A percentile compares a stretch with the other conserved stretches of the same genome.
Evolutionary conservation across 2,888 invertebrate species (phyloP).

Genomic region (Dendrolimus pini): DNA sequence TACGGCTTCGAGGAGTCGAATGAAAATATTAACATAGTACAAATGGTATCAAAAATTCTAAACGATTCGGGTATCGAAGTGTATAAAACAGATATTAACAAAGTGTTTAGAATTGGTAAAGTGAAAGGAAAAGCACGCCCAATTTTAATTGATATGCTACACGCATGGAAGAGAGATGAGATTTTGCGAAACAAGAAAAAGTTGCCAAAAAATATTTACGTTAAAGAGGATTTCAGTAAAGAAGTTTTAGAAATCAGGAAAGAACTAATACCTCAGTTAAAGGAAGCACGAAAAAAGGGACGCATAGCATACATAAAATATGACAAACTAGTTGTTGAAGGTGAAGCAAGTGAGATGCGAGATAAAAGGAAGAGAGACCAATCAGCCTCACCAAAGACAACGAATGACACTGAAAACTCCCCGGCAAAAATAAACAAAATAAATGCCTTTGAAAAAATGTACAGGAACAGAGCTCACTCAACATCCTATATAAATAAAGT

Average conservation of each 20-base stretch:
- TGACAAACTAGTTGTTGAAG: conserved; percentile 8
- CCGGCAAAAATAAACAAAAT: too few species aligned
- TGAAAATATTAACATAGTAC: too few species aligned
- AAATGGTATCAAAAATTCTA: too few species aligned
- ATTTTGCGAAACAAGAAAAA: conserved; percentile 7
- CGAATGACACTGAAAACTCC: neutral
- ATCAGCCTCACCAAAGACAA: neutral
- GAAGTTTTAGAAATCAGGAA: conserved; percentile 10
- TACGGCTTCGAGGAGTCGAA: too few species aligned
- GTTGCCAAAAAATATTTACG: conserved; percentile 6
- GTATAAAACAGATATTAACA: too few species aligned
- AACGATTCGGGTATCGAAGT: too few species aligned
- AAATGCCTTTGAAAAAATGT: too few species aligned
- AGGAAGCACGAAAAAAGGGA: conserved; percentile 9
- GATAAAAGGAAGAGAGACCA: neutral
- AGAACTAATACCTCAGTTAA: conserved; percentile 9
- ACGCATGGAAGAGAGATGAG: conserved; percentile 6
- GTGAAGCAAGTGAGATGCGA: neutral
- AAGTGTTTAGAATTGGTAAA: conserved; percentile 1
- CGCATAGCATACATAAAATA: conserved; percentile 8
- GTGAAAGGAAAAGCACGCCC: conserved; percentile 6
- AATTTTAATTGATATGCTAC: conserved; percentile 6
- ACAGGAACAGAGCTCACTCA: too few species aligned
- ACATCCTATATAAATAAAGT: too few species aligned
- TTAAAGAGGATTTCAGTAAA: conserved; percentile 12